phyloP scores from a whole-genome alignment of 2,888 invertebrate genomes.

The Hybos culiciformis region DNA sequence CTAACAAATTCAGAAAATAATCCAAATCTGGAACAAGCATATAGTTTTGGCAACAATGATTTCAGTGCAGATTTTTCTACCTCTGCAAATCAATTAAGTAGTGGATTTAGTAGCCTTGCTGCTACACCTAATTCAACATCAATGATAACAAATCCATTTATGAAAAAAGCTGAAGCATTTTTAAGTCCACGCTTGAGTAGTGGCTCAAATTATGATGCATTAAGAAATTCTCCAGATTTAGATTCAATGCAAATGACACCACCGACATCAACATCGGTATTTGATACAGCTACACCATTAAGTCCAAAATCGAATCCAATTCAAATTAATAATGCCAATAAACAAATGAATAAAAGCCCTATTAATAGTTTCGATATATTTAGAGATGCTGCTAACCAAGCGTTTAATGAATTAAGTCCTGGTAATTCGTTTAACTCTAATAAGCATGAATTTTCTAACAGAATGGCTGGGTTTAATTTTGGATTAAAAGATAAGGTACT shows the following conservation, averaged over 20 bases:
- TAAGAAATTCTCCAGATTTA: conserved; percentile 12
- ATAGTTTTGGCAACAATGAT: background rate
- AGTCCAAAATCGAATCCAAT: background rate
- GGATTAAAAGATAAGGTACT: conserved; percentile 9
- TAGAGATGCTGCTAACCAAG: conserved; percentile 13
- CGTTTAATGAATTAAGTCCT: conserved; percentile 14
- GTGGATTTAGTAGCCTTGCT: background rate
- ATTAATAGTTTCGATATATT: conserved; percentile 12
- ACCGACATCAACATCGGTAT: background rate
- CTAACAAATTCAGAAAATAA: background rate
- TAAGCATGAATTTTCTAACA: conserved; percentile 15
- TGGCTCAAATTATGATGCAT: conserved; percentile 9
- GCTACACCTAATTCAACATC: background rate
- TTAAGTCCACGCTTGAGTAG: conserved; percentile 4
- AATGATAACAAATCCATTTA: conserved; percentile 7
- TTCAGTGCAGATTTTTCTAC: background rate
- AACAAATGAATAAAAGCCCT: background rate
- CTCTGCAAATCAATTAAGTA: background rate
- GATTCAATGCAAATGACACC: conserved; percentile 6
- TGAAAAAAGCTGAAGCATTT: conserved; percentile 7
- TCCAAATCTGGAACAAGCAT: background rate
- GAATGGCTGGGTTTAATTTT: conserved; percentile 11
- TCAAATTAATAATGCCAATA: background rate
- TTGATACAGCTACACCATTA: background rate
- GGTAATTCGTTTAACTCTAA: background rate